Evolutionary conservation across 2,888 invertebrate species (phyloP).

Genomic region (Meandrusa payeni): DNA sequence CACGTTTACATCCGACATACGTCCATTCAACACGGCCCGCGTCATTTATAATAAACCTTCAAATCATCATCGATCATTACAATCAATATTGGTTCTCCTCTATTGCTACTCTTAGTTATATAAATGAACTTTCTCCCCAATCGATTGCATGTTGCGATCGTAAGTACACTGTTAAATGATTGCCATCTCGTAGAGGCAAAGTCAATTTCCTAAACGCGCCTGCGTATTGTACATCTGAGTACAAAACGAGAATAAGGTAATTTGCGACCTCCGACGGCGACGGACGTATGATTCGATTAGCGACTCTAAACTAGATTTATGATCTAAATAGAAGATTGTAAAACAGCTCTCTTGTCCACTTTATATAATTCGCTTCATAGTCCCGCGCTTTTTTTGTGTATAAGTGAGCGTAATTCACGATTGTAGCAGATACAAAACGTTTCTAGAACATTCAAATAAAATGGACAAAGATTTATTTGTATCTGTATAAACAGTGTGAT

Average conservation of each 20-base stretch:
- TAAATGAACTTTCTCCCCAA: conserved; percentile 65
- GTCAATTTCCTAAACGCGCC: conserved; percentile 24
- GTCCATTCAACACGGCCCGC: conserved; percentile 40
- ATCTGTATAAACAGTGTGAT: conserved; percentile 15
- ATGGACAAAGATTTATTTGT: conserved; percentile 17
- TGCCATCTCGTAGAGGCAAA: conserved; percentile 18
- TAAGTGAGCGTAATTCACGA: not conserved
- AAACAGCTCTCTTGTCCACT: not conserved
- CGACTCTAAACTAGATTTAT: conserved; percentile 12
- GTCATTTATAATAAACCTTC: conserved; percentile 48
- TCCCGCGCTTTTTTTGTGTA: not conserved
- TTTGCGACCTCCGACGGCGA: conserved; percentile 15
- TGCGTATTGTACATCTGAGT: conserved; percentile 15
- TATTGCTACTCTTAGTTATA: conserved; percentile 62
- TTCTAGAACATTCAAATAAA: conserved; percentile 11
- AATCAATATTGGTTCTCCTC: conserved; percentile 58
- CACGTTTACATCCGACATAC: conserved; percentile 24
- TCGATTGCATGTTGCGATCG: conserved; percentile 30
- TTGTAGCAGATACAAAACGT: conserved; percentile 4
- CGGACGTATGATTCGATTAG: conserved; percentile 18
- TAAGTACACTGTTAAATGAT: conserved; percentile 22
- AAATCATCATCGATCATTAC: conserved; percentile 49
- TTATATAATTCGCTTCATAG: conserved; percentile 6
- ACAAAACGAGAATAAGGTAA: conserved; percentile 18
- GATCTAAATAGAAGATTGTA: too few relatives aligned